These are phyloP conservation scores for Epistrophella euchroma DNA, from an alignment of 2,888 invertebrate genomes.

Conservation along the genomic window DNA sequence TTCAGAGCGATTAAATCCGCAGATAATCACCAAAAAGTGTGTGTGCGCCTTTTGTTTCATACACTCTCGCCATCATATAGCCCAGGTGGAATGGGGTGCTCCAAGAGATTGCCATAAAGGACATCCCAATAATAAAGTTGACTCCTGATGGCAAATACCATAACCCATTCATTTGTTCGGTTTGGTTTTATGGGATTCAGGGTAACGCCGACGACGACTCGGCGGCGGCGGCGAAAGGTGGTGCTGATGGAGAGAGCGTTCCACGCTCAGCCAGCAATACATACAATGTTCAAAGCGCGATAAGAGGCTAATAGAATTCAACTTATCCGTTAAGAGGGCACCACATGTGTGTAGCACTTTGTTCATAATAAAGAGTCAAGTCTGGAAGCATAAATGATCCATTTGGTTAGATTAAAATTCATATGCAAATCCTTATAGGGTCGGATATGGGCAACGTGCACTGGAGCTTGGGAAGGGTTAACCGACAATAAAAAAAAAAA, in stretches of 20 bases:
- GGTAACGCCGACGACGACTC: no score
- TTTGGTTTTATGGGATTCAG: conserved; percentile 6
- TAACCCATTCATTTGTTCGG: conserved; percentile 71
- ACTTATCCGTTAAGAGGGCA: conserved; percentile 75
- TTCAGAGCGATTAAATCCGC: conserved; percentile 70
- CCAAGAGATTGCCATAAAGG: conserved; percentile 68
- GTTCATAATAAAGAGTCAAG: conserved; percentile 25
- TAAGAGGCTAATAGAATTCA: conserved; percentile 76
- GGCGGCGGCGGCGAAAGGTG: neutral
- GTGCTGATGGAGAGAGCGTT: conserved; percentile 4
- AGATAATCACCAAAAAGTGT: conserved; percentile 75
- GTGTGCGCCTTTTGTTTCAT: conserved; percentile 71
- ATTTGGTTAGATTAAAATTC: conserved; percentile 77
- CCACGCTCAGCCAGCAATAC: conserved; percentile 56
- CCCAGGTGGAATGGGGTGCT: conserved; percentile 14
- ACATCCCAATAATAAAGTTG: conserved; percentile 76
- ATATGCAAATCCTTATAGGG: conserved; percentile 76
- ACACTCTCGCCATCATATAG: neutral
- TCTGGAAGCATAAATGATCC: conserved; percentile 72
- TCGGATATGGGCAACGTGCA: conserved; percentile 18
- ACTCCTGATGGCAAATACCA: conserved; percentile 74
- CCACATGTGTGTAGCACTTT: conserved; percentile 57
- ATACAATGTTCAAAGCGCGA: conserved; percentile 69
- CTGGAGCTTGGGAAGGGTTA: conserved; percentile 47
- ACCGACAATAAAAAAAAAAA: conserved; percentile 17